Evolutionary conservation across 92 coral and sea anemone genomes (phyloP), one percentile per base, ranked within the genome.

Genomic region (Meandrina meandrites): DNA sequence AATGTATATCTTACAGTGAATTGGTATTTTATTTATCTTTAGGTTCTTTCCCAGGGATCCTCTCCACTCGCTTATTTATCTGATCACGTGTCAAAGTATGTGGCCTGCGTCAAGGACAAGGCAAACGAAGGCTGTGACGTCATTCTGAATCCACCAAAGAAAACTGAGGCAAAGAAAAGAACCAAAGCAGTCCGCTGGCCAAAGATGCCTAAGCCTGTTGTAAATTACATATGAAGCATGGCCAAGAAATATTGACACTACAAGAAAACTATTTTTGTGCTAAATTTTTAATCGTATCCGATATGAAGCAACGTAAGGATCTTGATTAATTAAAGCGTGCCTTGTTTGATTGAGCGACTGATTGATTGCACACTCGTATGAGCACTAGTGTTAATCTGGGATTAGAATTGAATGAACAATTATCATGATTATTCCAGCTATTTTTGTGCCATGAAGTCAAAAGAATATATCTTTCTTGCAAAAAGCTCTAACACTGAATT

Each of bases 31-130:
- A 13, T 60, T 56, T n/a, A n/a, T n/a, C 64, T 36, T 84, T 7
- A 90, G 86, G 95, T 94, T 47, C 90, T 94, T 22, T 82, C 88
- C 4, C 98, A 94, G 47, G 98, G 98, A 2, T 89, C 98, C 4
- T 94, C 95, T 0, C 98, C 98, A 4, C 91, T 94, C 14, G 95
- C 90, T 18, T 94, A 94, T 68, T 80, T 94, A 56, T 35, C 91
- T 10, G 91, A 91, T 57, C 98, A 94, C 86, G 86, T 94, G 47
- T 58, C 30, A 68, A 85, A 87, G 78, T 94, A 94, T 51, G 92
- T 90, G 13, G 91, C 85, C 36, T 94, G 98, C 78, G 78, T 37
- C 56, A 67, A 79, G 71, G 82, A 90, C 24, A 37, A 76, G 6
- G 71, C 28, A 15, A 78, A 72, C 15, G 87, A 42, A 14, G 98